phyloP scores from a whole-genome alignment of 2,797 vertebrate genomes.

The Propithecus deckenii region DNA sequence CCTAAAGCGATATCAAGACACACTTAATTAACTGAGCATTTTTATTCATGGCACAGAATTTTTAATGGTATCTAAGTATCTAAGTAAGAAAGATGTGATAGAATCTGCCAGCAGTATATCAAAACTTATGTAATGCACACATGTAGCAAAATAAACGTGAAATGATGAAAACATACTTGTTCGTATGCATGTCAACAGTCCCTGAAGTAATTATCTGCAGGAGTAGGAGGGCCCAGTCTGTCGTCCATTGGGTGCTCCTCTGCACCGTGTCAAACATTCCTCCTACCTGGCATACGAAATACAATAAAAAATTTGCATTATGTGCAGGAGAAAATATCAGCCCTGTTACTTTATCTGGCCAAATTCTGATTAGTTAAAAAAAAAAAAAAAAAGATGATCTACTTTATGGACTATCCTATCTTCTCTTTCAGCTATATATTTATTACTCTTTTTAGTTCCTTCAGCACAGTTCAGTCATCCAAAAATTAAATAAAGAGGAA shows the following conservation, averaged over 20 bases:
- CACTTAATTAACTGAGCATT: neutral
- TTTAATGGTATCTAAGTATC: neutral
- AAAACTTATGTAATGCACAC: neutral
- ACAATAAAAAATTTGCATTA: neutral
- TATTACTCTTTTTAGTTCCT: neutral
- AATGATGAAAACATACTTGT: conserved; percentile 65
- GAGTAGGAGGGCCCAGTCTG: conserved; percentile 86
- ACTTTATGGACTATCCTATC: neutral
- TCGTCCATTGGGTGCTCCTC: conserved; percentile 84
- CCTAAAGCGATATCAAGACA: neutral
- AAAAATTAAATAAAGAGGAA: neutral
- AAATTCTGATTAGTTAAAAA: neutral
- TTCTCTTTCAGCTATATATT: neutral
- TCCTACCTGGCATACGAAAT: conserved; percentile 79
- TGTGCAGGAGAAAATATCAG: neutral
- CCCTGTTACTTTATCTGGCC: neutral
- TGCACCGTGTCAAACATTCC: conserved; percentile 86
- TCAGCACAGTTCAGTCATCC: neutral
- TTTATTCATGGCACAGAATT: neutral
- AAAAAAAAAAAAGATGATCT: neutral
- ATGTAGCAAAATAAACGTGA: neutral
- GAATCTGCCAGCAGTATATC: neutral
- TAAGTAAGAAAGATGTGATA: neutral
- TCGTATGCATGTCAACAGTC: conserved; percentile 84
- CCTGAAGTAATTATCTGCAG: conserved; percentile 85